Evolutionary conservation across 2,797 vertebrate species (phyloP).

Genomic region (Pangasius macronema): DNA sequence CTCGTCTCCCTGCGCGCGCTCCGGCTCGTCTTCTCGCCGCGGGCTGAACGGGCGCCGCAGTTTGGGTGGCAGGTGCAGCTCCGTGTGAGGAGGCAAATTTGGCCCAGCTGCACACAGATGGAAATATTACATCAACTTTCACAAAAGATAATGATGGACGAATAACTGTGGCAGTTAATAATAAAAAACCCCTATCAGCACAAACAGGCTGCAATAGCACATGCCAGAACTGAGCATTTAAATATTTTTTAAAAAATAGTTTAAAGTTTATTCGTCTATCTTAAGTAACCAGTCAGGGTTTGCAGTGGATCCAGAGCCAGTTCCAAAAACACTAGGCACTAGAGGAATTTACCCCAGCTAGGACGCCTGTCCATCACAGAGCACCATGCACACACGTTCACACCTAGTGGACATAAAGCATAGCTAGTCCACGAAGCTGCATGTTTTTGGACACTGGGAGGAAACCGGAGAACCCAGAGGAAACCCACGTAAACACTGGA

Average conservation of each 20-base stretch:
- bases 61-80: conserved; percentile 80
- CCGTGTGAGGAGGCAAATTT: conserved; percentile 71
- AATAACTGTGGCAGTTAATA: not conserved
- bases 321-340: not conserved
- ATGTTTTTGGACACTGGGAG: not conserved
- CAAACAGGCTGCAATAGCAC: not conserved
- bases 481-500: not conserved
- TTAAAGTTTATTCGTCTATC: not conserved
- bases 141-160: not conserved
- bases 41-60: conserved; percentile 76
- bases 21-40: conserved; percentile 39
- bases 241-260: not conserved
- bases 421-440: too few species aligned
- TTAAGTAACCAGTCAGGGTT: not conserved
- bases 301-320: not conserved
- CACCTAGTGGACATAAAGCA: not conserved
- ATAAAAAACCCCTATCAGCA: not conserved
- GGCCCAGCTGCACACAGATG: conserved; percentile 66
- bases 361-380: not conserved
- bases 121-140: conserved; percentile 14
- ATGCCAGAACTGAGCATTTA: not conserved
- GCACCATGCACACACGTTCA: not conserved
- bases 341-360: not conserved
- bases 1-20: conserved; percentile 20
- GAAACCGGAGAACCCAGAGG: not conserved